A percentile compares a stretch with the other conserved stretches of the same genome.
phyloP scores from a whole-genome alignment of 1,140 invertebrate species.

The Lepidurus arcticus region DNA sequence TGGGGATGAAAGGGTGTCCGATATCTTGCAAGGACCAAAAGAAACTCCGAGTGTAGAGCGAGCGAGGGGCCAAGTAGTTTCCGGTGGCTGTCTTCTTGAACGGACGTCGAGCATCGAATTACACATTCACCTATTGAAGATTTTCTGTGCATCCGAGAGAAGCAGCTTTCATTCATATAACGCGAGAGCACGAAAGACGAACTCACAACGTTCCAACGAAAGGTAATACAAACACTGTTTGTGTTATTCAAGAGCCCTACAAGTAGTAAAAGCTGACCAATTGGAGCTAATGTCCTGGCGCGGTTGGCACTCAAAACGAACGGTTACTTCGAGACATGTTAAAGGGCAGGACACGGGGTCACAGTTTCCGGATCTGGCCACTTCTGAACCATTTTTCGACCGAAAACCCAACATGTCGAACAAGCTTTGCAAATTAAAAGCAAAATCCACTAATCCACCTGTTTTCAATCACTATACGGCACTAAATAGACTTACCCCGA shows the following conservation, averaged over 20 bases:
- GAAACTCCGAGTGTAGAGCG: not conserved
- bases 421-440: too few relatives aligned
- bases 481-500: too few relatives aligned
- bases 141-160: not conserved
- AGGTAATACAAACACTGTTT: not conserved
- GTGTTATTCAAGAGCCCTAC: slow-evolving; percentile 5
- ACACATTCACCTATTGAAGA: slow-evolving; percentile 6
- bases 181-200: not conserved
- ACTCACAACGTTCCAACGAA: not conserved
- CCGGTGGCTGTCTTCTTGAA: slow-evolving; percentile 1
- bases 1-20: slow-evolving; percentile 1
- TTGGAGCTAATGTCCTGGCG: not conserved
- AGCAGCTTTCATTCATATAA: not conserved
- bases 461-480: too few relatives aligned
- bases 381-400: not conserved
- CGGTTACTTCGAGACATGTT: not conserved
- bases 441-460: too few relatives aligned
- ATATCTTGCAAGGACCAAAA: not conserved
- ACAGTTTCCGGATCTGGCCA: slow-evolving; percentile 10
- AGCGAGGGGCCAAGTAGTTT: not conserved
- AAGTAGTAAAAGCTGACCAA: slow-evolving; percentile 3
- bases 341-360: not conserved
- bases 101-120: slow-evolving; percentile 9
- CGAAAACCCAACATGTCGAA: not conserved
- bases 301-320: not conserved